phyloP scores from a whole-genome alignment of 2,888 invertebrate genomes.

The Caenorhabditis angaria region DNA sequence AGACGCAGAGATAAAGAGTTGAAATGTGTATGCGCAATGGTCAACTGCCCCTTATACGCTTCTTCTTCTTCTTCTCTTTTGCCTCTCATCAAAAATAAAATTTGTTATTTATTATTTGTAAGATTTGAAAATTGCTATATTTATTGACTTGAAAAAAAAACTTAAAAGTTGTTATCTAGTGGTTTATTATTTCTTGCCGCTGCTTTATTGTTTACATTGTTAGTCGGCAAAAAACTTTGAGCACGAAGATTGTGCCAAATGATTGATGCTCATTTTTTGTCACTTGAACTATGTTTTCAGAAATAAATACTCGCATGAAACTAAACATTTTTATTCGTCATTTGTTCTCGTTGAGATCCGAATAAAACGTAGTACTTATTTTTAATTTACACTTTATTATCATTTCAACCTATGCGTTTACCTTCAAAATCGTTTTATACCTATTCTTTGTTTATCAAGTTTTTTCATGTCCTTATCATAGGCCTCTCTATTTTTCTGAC shows the following conservation, averaged over 20 bases:
- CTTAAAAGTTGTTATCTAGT: background rate
- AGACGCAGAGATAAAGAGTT: slow-evolving; percentile 11
- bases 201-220: no score
- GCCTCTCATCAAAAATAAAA: background rate
- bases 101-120: slow-evolving; percentile 21
- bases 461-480: background rate
- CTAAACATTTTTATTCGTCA: no score
- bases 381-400: no score
- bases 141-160: background rate
- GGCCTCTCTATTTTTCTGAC: background rate
- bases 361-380: no score
- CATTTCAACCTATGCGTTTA: no score
- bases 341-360: no score
- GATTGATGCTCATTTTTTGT: no score
- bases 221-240: no score
- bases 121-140: slow-evolving; percentile 13
- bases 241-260: no score
- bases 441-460: background rate
- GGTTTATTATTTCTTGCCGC: background rate
- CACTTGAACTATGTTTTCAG: no score
- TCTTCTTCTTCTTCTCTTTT: slow-evolving; percentile 5
- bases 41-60: background rate
- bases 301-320: no score
- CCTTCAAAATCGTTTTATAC: background rate
- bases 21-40: slow-evolving; percentile 23